Evolutionary conservation across 2,797 vertebrate genomes (phyloP), one percentile per base, ranked within the genome.

Genomic region (Oreochromis mossambicus): DNA sequence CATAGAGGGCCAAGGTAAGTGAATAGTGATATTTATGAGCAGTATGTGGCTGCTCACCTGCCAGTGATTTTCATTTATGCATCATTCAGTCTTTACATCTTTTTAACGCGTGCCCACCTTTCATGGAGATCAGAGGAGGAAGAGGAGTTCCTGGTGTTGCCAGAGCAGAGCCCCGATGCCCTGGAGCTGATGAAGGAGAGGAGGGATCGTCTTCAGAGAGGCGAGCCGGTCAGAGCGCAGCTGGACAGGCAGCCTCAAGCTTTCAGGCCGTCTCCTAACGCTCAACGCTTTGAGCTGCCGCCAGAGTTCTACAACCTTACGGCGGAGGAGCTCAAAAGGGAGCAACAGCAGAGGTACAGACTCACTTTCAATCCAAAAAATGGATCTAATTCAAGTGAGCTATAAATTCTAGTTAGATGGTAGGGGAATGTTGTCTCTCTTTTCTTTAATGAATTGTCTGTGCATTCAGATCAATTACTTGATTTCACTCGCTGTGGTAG

Each of bases 251-350:
- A 98, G 94, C 92, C 91, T 13, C 94, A 96, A 0, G 75, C 96
- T 1, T 99, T 98, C 91, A 94, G 85, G 58, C 93, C 97, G 0
- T 98, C 98, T 0, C 75, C 95, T 0, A 92, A 96, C 7, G 98
- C 97, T 11, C 95, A 97, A 0, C 95, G 83, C 52, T 99, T 99
- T 1, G 96, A 99, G 89, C 96, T 99, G 84, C 98, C 98, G 0
- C 73, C 82, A 0, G 98, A 99, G 41, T 99, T 99, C 90, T 99
- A 98, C 95, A 98, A 89, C 91, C 96, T 99, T 68, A 96, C 96
- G 0, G 94, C 95, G 0, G 98, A 99, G 54, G 99, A 99, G 95
- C 93, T 98, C 3, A 97, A 95, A 79, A 95, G 91, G 4, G 98
- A 99, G 86, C 98, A 98, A 50, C 95, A 94, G 90, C 96, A 97